Percentiles rank a stretch among this genome's conserved stretches.
Conservation (phyloP, 64 coral and sea anemone genomes). For the Montipora foliosa region DNA sequence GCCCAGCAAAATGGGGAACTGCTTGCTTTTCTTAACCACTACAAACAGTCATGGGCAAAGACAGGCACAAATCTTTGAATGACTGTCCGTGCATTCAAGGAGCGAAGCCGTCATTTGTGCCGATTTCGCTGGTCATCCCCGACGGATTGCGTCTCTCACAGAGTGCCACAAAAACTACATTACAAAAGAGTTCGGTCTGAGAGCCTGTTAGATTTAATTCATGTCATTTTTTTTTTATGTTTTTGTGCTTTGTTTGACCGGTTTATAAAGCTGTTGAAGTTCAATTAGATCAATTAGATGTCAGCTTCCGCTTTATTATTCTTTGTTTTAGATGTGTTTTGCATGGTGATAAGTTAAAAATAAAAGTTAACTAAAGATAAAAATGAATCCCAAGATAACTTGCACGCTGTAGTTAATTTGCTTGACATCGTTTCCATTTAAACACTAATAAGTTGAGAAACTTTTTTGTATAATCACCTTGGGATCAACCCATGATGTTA, state of each 20-base stretch:
- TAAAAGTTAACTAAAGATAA: not conserved
- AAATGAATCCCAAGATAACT: not conserved
- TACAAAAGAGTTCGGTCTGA: conserved; percentile 6
- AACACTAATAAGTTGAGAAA: not conserved
- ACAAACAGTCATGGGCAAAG: no score
- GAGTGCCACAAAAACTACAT: conserved; percentile 7
- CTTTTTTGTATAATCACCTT: conserved; percentile 1
- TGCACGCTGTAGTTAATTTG: not conserved
- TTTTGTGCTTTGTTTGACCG: not conserved
- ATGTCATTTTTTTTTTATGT: conserved; percentile 8
- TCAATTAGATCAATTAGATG: not conserved
- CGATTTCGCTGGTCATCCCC: not conserved
- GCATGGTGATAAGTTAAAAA: conserved; percentile 2
- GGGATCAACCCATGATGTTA: not conserved
- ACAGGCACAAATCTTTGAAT: no score
- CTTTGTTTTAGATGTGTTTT: conserved; percentile 5
- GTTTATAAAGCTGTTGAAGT: conserved; percentile 1
- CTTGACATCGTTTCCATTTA: conserved; percentile 1
- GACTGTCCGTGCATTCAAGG: no score
- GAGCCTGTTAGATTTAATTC: not conserved
- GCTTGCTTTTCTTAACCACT: no score
- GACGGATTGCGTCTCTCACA: not conserved
- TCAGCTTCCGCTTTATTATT: not conserved
- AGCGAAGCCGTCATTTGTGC: not conserved
- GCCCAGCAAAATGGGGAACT: no score